These are phyloP conservation scores for Papilio machaon DNA, from an alignment of 1,140 invertebrate genomes.

Conservation along the genomic window DNA sequence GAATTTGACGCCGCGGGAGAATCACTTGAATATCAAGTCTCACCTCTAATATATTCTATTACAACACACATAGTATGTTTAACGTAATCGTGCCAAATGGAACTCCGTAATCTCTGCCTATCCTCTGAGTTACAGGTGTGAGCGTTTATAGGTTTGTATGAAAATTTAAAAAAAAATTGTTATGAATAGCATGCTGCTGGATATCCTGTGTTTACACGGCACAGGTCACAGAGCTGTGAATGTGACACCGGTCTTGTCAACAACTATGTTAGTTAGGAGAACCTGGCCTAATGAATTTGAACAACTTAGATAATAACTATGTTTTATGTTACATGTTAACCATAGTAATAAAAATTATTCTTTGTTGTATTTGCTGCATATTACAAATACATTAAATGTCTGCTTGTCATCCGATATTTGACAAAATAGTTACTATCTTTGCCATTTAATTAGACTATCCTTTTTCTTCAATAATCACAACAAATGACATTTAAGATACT, in stretches of 20 bases:
- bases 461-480: background rate
- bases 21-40: background rate
- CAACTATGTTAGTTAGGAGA: background rate
- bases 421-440: background rate
- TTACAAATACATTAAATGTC: no score
- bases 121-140: no score
- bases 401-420: no score
- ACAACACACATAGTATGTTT: background rate
- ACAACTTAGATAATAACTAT: background rate
- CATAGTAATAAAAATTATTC: background rate
- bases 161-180: background rate
- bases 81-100: no score
- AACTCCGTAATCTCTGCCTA: no score
- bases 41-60: background rate
- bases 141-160: background rate
- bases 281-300: background rate
- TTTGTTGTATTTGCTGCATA: background rate
- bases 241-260: background rate
- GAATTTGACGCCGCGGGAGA: slow-evolving; percentile 4
- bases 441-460: background rate
- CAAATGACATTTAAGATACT: background rate
- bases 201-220: background rate
- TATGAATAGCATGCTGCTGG: background rate
- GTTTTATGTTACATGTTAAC: background rate
- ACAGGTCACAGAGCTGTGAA: background rate